These are phyloP conservation scores for Drosophila pseudotalamancana DNA, from an alignment of 2,888 invertebrate genomes.

Conservation along the genomic window DNA sequence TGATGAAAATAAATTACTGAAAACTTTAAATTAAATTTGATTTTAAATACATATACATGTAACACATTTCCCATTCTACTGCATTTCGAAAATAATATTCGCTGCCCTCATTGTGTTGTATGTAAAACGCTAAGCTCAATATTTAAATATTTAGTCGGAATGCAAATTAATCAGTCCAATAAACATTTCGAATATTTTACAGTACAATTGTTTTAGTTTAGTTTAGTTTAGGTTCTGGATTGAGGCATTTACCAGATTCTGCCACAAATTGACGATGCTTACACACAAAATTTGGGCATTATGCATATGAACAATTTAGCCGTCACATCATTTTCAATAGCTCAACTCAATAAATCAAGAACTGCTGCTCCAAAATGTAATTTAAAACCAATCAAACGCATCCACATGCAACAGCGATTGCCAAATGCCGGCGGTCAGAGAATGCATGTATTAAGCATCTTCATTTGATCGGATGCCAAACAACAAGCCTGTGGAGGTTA, in stretches of 20 bases:
- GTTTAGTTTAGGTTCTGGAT: no score
- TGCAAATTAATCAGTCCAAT: constrained; percentile 18
- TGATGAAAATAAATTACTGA: neutral
- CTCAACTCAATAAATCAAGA: constrained; percentile 38
- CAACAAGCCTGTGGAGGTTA: neutral
- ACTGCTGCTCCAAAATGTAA: constrained; percentile 49
- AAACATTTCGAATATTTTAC: constrained; percentile 5
- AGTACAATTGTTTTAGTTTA: constrained; percentile 2
- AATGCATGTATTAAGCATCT: constrained; percentile 53
- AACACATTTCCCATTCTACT: no score
- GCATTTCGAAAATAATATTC: no score
- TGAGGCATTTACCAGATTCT: neutral
- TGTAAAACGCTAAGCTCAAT: neutral
- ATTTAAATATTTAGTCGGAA: constrained; percentile 1
- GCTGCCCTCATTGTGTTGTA: neutral
- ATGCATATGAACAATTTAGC: constrained; percentile 1
- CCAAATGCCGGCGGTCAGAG: constrained; percentile 54
- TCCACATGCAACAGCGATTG: constrained; percentile 54
- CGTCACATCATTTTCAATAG: constrained; percentile 17
- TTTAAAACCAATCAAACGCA: constrained; percentile 71
- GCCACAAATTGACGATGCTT: neutral
- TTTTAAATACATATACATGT: no score
- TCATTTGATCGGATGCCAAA: constrained; percentile 32
- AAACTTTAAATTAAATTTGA: no score
- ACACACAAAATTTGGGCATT: neutral